Evolutionary conservation across 2,797 vertebrate genomes (phyloP), one percentile per base, ranked within the genome.

Genomic region (Stomatorhinus walkeri): DNA sequence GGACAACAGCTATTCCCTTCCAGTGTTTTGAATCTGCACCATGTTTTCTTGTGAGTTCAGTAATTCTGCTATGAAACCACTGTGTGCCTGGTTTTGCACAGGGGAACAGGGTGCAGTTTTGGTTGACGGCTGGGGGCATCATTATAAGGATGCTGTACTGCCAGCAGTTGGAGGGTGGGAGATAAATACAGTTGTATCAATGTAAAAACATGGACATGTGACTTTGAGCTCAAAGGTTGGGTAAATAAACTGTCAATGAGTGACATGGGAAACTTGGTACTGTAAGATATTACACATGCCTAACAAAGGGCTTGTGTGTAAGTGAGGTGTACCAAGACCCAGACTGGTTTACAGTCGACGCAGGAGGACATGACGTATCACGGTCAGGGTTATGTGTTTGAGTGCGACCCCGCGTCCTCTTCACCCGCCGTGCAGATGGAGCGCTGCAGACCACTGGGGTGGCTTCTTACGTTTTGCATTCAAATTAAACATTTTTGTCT

Each of bases 81-180:
- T 79, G 72, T 79, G 72, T 79, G 72, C 72, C 72, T 79, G 7
- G 72, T n/a, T 68, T 43, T 43, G 72, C 72, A 79, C 72, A n/a
- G 72, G 72, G 72, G 36, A 43, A 79, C 36, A 19, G 32, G 36
- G 12, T 76, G 12, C 68, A 76, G 72, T 3, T 43, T 19, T 40
- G 72, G 72, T 79, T 79, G 72, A 79, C 36, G 19, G 72, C 36
- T 16, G 32, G 32, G n/a, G 54, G 59, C 59, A 61, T 61, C 64
- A 16, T 32, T 36, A 72, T 72, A 72, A 72, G 64, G 24, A 72
- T 72, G 64, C 2, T 28, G 28, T 14, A 72, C 64, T 72, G 64
- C 64, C 64, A 72, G 24, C 28, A 24, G 64, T 10, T 72, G 64
- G 64, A 72, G 72, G 72, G 24, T 5, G 7, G 72, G 16, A 79